phyloP scores from a whole-genome alignment of 2,113 vertebrate species.

The Lutjanus erythropterus region DNA sequence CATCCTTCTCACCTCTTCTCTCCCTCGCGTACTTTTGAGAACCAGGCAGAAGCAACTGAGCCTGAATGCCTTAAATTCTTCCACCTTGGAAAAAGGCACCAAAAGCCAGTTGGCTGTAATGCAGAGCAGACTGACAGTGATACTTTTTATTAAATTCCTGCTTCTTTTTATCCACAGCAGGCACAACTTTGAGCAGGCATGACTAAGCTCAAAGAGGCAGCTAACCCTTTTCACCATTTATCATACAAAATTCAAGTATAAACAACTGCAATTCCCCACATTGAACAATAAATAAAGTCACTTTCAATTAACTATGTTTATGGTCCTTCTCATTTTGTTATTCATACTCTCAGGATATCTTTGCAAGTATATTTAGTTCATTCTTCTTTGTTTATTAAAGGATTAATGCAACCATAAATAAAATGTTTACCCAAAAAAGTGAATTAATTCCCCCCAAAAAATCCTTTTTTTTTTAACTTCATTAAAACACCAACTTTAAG shows the following conservation, averaged over 20 bases:
- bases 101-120: conserved; percentile 72
- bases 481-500: neutral
- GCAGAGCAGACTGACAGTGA: conserved; percentile 18
- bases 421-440: neutral
- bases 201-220: conserved; percentile 7
- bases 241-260: neutral
- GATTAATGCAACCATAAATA: neutral
- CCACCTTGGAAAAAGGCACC: conserved; percentile 67
- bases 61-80: conserved; percentile 69
- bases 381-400: neutral
- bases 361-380: neutral
- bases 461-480: neutral
- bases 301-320: neutral
- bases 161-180: conserved; percentile 1
- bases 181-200: neutral
- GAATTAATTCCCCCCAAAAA: no score
- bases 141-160: neutral
- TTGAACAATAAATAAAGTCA: neutral
- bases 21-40: conserved; percentile 17
- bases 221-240: neutral
- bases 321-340: neutral
- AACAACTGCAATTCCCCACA: neutral
- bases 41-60: conserved; percentile 23
- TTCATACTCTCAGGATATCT: neutral
- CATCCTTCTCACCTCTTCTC: conserved; percentile 34